Conservation (phyloP, 2,113 vertebrate species). For the Talpa occidentalis region DNA sequence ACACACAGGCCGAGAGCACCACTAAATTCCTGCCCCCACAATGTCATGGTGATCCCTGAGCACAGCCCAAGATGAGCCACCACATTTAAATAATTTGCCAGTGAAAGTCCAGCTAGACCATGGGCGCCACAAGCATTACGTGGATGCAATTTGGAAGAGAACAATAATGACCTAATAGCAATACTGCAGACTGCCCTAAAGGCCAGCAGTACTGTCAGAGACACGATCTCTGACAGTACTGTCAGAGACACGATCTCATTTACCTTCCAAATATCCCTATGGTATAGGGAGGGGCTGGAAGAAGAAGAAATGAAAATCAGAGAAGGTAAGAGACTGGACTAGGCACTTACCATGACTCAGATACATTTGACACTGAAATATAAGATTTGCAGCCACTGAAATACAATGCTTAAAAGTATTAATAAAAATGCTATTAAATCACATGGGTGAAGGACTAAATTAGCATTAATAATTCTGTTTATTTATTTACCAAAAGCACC, state of each 20-base stretch:
- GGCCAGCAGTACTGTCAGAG: background rate
- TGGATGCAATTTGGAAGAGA: background rate
- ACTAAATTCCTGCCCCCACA: background rate
- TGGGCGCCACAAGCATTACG: background rate
- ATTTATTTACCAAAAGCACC: constrained; percentile 45
- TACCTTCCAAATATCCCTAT: constrained; percentile 16
- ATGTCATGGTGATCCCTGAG: background rate
- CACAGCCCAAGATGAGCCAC: accelerated
- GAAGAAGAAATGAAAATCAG: constrained; percentile 50
- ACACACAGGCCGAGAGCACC: background rate
- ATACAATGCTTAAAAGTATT: background rate
- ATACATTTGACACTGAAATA: background rate
- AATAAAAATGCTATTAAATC: constrained; percentile 43
- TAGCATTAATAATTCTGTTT: constrained; percentile 25
- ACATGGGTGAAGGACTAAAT: background rate
- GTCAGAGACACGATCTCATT: constrained; percentile 20
- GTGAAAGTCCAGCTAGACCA: background rate
- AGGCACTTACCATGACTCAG: background rate
- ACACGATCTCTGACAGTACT: no score
- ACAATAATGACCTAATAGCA: background rate
- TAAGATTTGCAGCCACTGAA: background rate
- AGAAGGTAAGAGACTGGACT: background rate
- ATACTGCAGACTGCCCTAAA: background rate
- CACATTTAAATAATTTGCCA: background rate
- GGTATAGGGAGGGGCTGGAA: background rate